Evolutionary conservation across 35 echinoderm and acorn worm species (phyloP).

Genomic region (Hemicentrotus pulcherrimus): DNA sequence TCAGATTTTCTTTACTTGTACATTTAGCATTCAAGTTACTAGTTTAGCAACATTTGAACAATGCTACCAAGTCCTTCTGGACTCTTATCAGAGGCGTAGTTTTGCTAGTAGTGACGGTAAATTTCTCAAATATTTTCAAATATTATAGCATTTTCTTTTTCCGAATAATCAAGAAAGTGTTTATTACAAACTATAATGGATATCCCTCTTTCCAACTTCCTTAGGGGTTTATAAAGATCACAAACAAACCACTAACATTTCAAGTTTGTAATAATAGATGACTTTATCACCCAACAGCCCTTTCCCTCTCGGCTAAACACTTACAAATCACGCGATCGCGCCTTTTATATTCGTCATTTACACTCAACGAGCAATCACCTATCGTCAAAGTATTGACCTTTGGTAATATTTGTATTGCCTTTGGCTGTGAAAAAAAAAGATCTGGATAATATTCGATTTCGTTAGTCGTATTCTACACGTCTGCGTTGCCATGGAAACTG

Average conservation of each 20-base stretch:
- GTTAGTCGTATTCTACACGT: neutral
- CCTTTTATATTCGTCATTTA: neutral
- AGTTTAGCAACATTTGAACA: too few species aligned
- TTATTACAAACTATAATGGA: neutral
- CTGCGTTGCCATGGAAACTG: neutral
- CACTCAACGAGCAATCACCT: neutral
- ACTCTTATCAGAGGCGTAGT: too few species aligned
- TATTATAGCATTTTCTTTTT: too few species aligned
- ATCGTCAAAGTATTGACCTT: neutral
- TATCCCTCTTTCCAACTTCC: neutral
- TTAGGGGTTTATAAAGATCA: neutral
- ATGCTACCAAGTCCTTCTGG: too few species aligned
- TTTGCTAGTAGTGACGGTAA: too few species aligned
- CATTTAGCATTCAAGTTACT: too few species aligned
- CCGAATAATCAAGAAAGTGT: too few species aligned
- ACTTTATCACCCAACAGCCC: neutral
- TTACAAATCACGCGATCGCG: neutral
- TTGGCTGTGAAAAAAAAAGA: neutral
- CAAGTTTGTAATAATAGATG: neutral
- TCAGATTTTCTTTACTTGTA: too few species aligned
- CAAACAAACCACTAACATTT: neutral
- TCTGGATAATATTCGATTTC: neutral
- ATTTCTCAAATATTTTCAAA: too few species aligned
- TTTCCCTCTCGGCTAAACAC: neutral
- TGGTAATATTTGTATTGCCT: conserved; percentile 12